Conservation (phyloP, 1,140 invertebrate genomes). For the Carcinoscorpius rotundicauda region DNA sequence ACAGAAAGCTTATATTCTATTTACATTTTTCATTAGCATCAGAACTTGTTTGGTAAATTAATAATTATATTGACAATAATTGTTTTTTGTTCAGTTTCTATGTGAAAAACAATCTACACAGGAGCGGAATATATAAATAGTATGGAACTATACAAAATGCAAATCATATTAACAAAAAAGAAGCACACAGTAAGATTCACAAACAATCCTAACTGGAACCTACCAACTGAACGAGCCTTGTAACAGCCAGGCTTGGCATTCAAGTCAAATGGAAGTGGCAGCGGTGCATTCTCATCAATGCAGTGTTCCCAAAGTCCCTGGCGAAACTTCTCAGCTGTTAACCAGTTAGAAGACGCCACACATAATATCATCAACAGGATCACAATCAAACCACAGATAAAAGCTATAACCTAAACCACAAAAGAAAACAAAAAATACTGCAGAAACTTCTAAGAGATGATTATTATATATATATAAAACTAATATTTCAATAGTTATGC, state of each 20-base stretch:
- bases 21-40: too few relatives aligned
- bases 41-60: too few relatives aligned
- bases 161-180: too few relatives aligned
- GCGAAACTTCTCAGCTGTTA: slow-evolving; percentile 68
- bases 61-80: too few relatives aligned
- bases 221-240: slow-evolving; percentile 57
- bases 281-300: slow-evolving; percentile 59
- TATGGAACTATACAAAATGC: too few relatives aligned
- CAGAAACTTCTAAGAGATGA: slow-evolving; percentile 19
- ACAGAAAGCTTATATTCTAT: too few relatives aligned
- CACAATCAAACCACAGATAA: slow-evolving; percentile 87
- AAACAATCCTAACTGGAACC: slow-evolving; percentile 18
- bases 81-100: too few relatives aligned
- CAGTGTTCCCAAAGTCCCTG: slow-evolving; percentile 89
- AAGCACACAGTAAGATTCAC: too few relatives aligned
- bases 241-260: slow-evolving; percentile 56
- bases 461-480: neutral
- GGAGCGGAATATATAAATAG: too few relatives aligned
- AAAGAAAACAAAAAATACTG: slow-evolving; percentile 39
- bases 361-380: slow-evolving; percentile 82
- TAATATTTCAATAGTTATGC: too few relatives aligned
- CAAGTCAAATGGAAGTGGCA: slow-evolving; percentile 73
- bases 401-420: slow-evolving; percentile 61
- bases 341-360: slow-evolving; percentile 84
- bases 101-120: too few relatives aligned